Evolutionary conservation across 2,888 invertebrate genomes (phyloP), one percentile per base, ranked within the genome.

Genomic region (Bombylius discolor): DNA sequence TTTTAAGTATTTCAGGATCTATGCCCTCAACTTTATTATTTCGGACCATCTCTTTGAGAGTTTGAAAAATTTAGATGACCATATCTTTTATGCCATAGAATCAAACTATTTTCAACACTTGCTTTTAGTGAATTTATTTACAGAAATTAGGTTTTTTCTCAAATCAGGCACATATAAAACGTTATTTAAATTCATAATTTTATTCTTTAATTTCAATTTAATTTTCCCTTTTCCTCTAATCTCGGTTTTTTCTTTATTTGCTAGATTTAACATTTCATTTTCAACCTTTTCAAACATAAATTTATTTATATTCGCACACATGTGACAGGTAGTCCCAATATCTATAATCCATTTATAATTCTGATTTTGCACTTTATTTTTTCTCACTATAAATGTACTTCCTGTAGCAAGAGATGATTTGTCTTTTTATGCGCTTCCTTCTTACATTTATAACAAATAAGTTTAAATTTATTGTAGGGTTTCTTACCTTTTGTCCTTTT

Each of bases 21-120:
- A 56, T 12, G 32, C 50, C 52, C n/a, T n/a, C 46, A 46, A 56
- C 49, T 49, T 46, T 49, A 46, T 52, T 39, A 13, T 56, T 23
- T 5, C 49, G 44, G 33, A 32, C 49, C 7, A 52, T 49, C 5
- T 49, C 49, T 23, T 52, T 39, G 13, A 56, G 32, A 45, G 46
- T 42, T 11, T 39, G 46, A 48, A 49, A 50, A 33, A n/a, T 56
- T 56, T 8, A 56, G 46, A 13, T 53, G 56, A 12, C 56, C 52
- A 32, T 34, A 52, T 23, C 47, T 12, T 36, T 49, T 48, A 42
- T 56, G 52, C 46, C 52, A 56, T 12, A 39, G 47, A 5, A 42
- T 13, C 1, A 51, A 9, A 39, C 11, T 11, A 39, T 39, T 39
- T 8, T 9, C 9, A 9, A 9, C 11, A 39, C 39, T 5, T 7